Evolutionary conservation across 2,113 vertebrate genomes (phyloP).

Genomic region (Excalfactoria chinensis): DNA sequence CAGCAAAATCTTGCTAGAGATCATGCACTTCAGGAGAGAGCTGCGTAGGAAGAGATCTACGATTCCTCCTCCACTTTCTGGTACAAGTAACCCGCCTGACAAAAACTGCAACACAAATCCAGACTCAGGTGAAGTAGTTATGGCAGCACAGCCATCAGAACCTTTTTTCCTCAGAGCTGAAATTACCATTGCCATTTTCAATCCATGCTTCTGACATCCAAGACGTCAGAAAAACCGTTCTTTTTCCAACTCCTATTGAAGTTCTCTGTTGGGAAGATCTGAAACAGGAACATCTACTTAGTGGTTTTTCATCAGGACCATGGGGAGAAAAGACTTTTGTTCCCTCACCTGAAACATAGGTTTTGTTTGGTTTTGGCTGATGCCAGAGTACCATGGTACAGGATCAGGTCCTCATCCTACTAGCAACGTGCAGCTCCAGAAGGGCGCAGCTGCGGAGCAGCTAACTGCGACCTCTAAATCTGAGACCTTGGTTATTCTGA

Average conservation of each 20-base stretch:
- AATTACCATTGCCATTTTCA: constrained; percentile 24
- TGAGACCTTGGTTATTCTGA: constrained; percentile 18
- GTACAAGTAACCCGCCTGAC: background rate
- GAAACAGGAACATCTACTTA: background rate
- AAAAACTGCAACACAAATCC: background rate
- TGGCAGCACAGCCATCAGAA: background rate
- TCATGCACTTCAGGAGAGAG: background rate
- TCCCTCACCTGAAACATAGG: background rate
- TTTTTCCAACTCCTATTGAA: background rate
- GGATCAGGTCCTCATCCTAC: background rate
- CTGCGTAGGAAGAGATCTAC: background rate
- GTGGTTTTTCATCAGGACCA: background rate
- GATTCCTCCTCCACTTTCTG: background rate
- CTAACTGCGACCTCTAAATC: constrained; percentile 63
- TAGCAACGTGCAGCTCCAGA: constrained; percentile 43
- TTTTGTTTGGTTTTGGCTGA: background rate
- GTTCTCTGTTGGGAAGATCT: background rate
- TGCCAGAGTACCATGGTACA: background rate
- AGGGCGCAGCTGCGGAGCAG: constrained; percentile 68
- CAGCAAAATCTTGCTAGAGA: background rate
- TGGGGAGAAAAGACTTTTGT: background rate
- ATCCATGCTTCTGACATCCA: background rate
- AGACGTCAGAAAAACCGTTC: background rate
- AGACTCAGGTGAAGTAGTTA: background rate
- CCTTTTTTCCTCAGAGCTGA: background rate